Evolutionary conservation across 2,888 invertebrate genomes (phyloP), one percentile per base, ranked within the genome.

Genomic region (Campoletis raptor): DNA sequence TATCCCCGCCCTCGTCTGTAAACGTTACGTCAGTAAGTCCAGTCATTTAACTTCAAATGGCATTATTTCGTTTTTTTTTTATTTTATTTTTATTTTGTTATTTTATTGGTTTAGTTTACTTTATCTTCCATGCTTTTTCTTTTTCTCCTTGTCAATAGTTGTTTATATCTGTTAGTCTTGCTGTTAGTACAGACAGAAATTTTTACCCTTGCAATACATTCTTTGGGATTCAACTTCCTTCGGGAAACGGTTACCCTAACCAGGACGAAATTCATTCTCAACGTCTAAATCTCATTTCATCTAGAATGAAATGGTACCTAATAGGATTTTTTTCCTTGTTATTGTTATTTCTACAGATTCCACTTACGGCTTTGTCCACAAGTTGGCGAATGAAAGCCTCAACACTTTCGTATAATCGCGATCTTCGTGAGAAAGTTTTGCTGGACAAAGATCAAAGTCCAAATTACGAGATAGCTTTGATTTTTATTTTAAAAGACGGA

Each of bases 1-100:
- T 83, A 87, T 84, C 87, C 85, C 82, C 90, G 64, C 90, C 92
- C 84, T 91, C 91, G 87, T 92, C 94, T 93, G 94, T 92, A 94
- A 94, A 94, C 91, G 93, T 92, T 89, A 92, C 92, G 93, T 93
- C 93, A 89, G 93, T 93, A 91, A 92, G 92, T 92, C 89, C 40
- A 66, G 88, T 89, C 89, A 73, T 88, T 57, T 74, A 70, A 24
- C 81, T 85, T 21, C 72, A 36, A 66, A 78, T 73, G 67, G 45
- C 57, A 54, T n/a, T 42, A 5, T 24, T 54, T 69, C 30, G 21
- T 48, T 48, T 30, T 48, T 73, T n/a, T 30, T 18, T 61, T 77
- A 64, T 76, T 73, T 72, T 48, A 30, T 67, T 76, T 73, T 72
- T 48, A 30, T 61, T 70, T 77, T 64, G 67, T 82, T 81, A 83